Base-by-base conservation (phyloP, 2,797 vertebrate genomes). In the Myotis planiceps region DNA sequence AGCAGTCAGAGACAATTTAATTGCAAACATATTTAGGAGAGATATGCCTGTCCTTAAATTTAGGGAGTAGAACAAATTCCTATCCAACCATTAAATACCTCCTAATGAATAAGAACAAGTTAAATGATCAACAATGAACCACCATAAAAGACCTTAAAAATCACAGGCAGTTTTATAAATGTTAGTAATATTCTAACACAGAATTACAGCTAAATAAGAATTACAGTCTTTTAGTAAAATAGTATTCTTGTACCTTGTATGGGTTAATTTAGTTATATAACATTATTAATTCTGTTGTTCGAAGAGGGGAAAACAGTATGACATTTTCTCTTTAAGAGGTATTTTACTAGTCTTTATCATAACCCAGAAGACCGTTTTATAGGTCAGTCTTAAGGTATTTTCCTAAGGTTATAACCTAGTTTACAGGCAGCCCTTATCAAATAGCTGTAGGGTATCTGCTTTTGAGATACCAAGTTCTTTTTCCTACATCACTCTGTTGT, bases 1-100 rank as follows among this genome's bases (percentile, higher is more conserved):
- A 95, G 6, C 9, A 88, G 39, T 53, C 34, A 91, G 45, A 92
- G 34, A 88, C n/a, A 88, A 75, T 93, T 94, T 96, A 95, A 97
- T 71, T 96, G n/a, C 83, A 93, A 90, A 90, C 39, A 55, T 88
- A 90, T 88, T 93, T 93, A 93, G 32, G 5, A 85, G 6, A 96
- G 58, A 88, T 47, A 89, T 49, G 69, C 89, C 10, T 27, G 47
- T 69, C 16, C 5, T 72, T 94, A 86, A 85, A 85, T 74, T 65
- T 90, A 91, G 23, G 27, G 27, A 71, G 7, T 81, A 80, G 19
- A 65, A 53, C 3, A 16, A 78, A 88, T 78, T 69, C 23, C 32
- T 80, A 37, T 69, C 27, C 76, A 80, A 75, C 27, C 7, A 60
- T 84, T 71, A 95, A 97, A 92, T 81, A 75, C 5, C 4, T 76